Evolutionary conservation across 2,113 vertebrate genomes (phyloP), one percentile per base, ranked within the genome.

Genomic region (Columba janthina): DNA sequence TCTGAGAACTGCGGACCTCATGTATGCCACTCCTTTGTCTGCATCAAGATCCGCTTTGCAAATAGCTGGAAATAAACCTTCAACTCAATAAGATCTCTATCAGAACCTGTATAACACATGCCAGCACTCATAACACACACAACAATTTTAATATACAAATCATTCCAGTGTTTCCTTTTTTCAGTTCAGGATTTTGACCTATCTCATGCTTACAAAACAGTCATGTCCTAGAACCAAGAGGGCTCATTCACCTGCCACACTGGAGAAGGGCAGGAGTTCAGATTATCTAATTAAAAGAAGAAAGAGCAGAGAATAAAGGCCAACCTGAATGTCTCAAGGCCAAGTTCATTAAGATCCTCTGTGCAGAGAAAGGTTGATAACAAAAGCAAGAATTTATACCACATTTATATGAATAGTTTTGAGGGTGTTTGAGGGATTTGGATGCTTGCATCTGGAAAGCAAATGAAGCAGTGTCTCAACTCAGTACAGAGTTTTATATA

Each of bases 181-280:
- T 28, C 65, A 54, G 21, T 16, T 57, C 48, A 42, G 29, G 38
- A 82, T 85, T 94, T 94, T 26, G 17, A 38, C 38, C 32, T 26
- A 58, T 34, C 36, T 87, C 61, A 81, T 0, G 0, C 24, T 72
- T 65, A 44, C 0, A 0, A 58, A 93, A 64, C 0, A 0, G 25
- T 48, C 14, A n/a, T 19, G 20, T 31, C 8, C 21, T 18, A 65
- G 24, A 9, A 87, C 17, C 28, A 72, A 64, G 46, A 74, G 26
- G 7, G 3, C 6, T 87, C 13, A 2, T 74, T 84, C 76, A 64
- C 24, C 24, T 48, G 72, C 11, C 28, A 65, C 32, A 36, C 22
- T 61, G 10, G 9, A 73, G 28, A 89, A 85, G 13, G 15, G 20
- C 24, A 91, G 11, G 87, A 89, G 40, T 61, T 62, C 28, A 89